These are phyloP conservation scores for Stramonita haemastoma DNA, from an alignment of 2,888 invertebrate genomes.

Conservation along the genomic window DNA sequence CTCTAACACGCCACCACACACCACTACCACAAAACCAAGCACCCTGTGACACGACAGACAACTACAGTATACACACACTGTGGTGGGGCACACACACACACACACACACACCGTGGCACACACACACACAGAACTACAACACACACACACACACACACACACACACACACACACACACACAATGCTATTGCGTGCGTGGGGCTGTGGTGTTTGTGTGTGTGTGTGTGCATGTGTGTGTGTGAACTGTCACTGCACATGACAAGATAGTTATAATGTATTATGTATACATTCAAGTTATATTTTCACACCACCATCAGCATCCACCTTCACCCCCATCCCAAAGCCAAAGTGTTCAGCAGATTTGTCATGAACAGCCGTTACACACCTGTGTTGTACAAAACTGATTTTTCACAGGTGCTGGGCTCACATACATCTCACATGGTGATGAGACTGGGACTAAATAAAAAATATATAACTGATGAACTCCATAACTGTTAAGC, in stretches of 20 bases:
- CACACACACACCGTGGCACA: not conserved
- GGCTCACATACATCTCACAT: no score
- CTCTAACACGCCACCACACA: not conserved
- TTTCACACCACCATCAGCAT: no score
- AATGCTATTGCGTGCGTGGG: not conserved
- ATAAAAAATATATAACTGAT: no score
- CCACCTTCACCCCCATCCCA: no score
- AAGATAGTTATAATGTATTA: not conserved
- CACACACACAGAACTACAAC: not conserved
- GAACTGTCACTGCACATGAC: not conserved
- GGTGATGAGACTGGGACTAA: no score
- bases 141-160: not conserved
- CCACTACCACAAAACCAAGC: no score
- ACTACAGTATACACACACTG: not conserved
- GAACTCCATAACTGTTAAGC: no score
- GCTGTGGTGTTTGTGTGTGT: not conserved
- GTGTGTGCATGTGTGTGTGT: not conserved
- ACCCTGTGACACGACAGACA: no score
- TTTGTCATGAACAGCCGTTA: no score
- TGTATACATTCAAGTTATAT: not conserved
- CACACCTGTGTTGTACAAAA: no score
- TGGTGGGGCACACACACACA: not conserved
- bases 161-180: slow-evolving; percentile 9
- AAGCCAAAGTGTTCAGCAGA: no score
- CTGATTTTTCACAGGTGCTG: no score